Base-by-base conservation (phyloP, 2,113 vertebrate species). In the Calidris pygmaea region DNA sequence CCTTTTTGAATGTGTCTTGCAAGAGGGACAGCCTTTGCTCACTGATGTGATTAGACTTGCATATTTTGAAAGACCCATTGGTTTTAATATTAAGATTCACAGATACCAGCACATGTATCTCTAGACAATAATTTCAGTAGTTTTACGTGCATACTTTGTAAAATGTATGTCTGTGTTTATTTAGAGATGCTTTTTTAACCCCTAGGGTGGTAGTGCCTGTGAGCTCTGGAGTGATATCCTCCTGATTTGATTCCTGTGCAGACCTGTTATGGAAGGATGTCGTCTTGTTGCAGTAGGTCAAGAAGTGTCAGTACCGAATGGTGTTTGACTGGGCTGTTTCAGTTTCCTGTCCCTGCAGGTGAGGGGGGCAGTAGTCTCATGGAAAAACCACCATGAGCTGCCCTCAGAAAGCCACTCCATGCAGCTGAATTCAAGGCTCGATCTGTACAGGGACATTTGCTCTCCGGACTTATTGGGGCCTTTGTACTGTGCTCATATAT, bases 141-240 rank as follows among this genome's bases (percentile, higher is more conserved):
- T 77, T 92, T 81, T 71, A 13, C 41, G 8, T 62, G 32, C 0
- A 1, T 55, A 5, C 37, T 80, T 80, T 67, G 10, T 52, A 13
- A 52, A 67, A 21, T 67, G 14, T 1, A 7, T 14, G 5, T 37
- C 17, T 55, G 4, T 1, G 0, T 86, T 90, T 90, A 35, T 9
- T 45, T 82, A 23, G 10, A 24, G 37, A 26, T 74, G 39, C 9
- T 10, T 7, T 87, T 81, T 85, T 94, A 77, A 83, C 27, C 12
- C 60, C 16, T 41, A 43, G 22, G 41, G 30, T 3, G 7, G 19
- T 48, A 62, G 48, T 1, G 3, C 12, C 39, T 0, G 0, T 65
- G 29, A 60, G 13, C 21, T 62, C 37, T 80, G 41, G 34, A 77
- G 77, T 1, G 0, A 5, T 55, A 7, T 23, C 60, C 23, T 90